Conservation (phyloP, 2,113 vertebrate species). For the Prochilodus magdalenae region DNA sequence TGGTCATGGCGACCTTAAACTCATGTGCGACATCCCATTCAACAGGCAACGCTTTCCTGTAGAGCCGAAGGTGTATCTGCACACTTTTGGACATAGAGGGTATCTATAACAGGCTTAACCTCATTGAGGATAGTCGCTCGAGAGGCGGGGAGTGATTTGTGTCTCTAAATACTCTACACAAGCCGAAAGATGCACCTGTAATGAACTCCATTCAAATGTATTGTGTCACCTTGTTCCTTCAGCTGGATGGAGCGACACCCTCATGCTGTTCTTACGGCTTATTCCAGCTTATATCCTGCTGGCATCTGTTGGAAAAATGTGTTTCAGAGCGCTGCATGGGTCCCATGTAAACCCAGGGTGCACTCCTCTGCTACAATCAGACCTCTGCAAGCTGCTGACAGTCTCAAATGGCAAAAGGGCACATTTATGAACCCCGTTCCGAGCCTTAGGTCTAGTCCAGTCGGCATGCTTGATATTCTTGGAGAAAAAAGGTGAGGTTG, state of each 20-base stretch:
- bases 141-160: too few relatives aligned
- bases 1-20: too few relatives aligned
- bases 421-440: slow-evolving; percentile 44
- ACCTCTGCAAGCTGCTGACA: slow-evolving; percentile 25
- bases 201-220: slow-evolving; percentile 19
- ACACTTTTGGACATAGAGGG: too few relatives aligned
- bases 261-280: slow-evolving; percentile 28
- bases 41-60: too few relatives aligned
- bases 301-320: slow-evolving; percentile 43
- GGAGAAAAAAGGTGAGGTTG: background rate
- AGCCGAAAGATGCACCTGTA: background rate
- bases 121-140: too few relatives aligned
- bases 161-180: too few relatives aligned
- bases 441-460: slow-evolving; percentile 7
- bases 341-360: slow-evolving; percentile 38
- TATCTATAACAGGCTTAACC: too few relatives aligned
- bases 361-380: slow-evolving; percentile 39
- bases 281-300: slow-evolving; percentile 36
- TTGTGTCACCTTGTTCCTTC: slow-evolving; percentile 22
- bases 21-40: too few relatives aligned
- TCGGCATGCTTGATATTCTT: background rate
- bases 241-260: slow-evolving; percentile 1
- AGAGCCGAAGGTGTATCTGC: background rate
- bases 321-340: slow-evolving; percentile 44
- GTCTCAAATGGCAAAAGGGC: slow-evolving; percentile 49